Evolutionary conservation across 37 sponge, comb jelly and placozoan species (phyloP), one percentile per base, ranked within the genome.

Genomic region (Spongilla lacustris): DNA sequence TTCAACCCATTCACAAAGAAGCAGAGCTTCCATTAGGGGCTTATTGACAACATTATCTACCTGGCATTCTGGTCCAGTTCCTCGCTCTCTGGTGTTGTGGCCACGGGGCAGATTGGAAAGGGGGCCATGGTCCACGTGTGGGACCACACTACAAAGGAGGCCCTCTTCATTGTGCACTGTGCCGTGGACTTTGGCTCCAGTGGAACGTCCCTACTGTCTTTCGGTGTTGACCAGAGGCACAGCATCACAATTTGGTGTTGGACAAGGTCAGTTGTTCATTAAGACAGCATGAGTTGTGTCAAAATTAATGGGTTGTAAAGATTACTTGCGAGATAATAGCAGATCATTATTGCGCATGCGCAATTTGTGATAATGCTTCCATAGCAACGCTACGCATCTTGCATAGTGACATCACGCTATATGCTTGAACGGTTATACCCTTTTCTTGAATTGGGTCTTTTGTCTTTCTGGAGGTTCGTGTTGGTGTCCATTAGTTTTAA

Each of bases 31-130:
- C 96, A 96, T 87, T 66, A 91, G 71, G 92, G 96, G 85, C 99
- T 96, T 89, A 98, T 88, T 58, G 99, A 98, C 75, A 96, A 98
- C 79, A 97, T 98, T 69, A 78, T 96, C 24, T 91, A 89, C 71
- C 70, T 98, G 14, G 68, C 87, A 67, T 80, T 97, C 66, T 92
- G 90, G 68, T 74, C 88, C 35, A 86, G 83, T 72, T 82, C 81
- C 9, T 89, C 84, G 79, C 81, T 89, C 22, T 34, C 67, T 25
- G 75, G 86, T 21, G 83, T 95, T 19, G 91, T 92, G 19, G 96
- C 96, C 72, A 90, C 94, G 14, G 58, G 93, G 69, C 99, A 95
- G 86, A 89, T 98, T 48, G 97, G 99, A 0, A 90, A 84, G 85
- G n/a, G 84, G 6, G 99, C 90, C 38, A 85, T 92, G 28, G 81